Conservation (phyloP, 2,888 invertebrate genomes). For the Zelleria hepariella region DNA sequence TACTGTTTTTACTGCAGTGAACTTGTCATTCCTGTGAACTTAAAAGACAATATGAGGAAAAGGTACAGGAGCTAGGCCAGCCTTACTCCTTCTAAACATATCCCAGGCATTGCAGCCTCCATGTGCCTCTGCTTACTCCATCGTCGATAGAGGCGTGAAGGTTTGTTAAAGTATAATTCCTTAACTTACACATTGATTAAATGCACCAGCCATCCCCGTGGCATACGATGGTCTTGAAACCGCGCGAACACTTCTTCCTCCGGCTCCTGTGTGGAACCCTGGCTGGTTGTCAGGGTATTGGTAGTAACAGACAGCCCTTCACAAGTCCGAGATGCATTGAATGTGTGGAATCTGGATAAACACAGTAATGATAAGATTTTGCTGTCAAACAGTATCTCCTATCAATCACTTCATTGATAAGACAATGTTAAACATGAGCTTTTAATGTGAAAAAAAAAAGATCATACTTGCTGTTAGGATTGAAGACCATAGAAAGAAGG, state of each 20-base stretch:
- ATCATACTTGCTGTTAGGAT: conserved; percentile 93
- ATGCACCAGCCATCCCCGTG: conserved; percentile 96
- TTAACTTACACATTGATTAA: conserved; percentile 83
- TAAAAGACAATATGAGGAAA: too few relatives aligned
- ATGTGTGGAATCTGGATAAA: conserved; percentile 82
- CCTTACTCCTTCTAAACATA: too few relatives aligned
- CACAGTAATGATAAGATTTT: too few relatives aligned
- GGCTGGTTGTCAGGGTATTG: conserved; percentile 60
- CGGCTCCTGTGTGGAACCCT: conserved; percentile 50
- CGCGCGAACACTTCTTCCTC: conserved; percentile 75
- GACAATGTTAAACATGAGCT: neutral
- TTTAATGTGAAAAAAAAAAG: conserved; percentile 3
- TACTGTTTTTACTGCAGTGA: neutral
- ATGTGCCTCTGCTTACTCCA: too few relatives aligned
- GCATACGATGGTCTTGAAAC: conserved; percentile 85
- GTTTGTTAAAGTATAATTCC: too few relatives aligned
- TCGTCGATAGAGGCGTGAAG: too few relatives aligned
- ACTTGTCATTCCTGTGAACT: too few relatives aligned
- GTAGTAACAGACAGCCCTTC: conserved; percentile 66
- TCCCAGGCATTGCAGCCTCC: too few relatives aligned
- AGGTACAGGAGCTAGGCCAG: too few relatives aligned
- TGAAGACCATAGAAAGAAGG: conserved; percentile 92
- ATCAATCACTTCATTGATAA: too few relatives aligned
- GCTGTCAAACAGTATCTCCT: too few relatives aligned
- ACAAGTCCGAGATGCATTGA: conserved; percentile 83